phyloP scores from a whole-genome alignment of 2,113 vertebrate species.

The Crocuta crocuta region DNA sequence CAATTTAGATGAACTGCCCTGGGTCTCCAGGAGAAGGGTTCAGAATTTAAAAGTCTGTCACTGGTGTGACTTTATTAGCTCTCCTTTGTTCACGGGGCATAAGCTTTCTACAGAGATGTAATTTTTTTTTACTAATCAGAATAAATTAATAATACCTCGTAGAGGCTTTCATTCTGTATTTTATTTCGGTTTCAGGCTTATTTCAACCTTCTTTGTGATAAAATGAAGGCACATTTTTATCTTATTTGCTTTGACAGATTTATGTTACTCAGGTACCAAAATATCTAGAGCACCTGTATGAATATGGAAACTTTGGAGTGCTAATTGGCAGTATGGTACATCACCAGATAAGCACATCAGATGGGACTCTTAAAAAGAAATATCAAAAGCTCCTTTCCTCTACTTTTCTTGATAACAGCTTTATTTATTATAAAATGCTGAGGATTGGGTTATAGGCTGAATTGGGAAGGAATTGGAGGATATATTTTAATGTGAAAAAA shows the following conservation, averaged over 20 bases:
- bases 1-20: neutral
- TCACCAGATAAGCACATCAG: neutral
- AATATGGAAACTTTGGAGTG: conserved; percentile 33
- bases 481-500: neutral
- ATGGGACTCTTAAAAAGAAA: neutral
- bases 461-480: neutral
- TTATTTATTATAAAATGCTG: neutral
- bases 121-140: conserved; percentile 44
- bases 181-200: conserved; percentile 47
- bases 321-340: neutral
- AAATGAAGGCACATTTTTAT: conserved; percentile 1
- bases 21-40: neutral
- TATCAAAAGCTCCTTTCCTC: neutral
- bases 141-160: conserved; percentile 41
- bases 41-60: neutral
- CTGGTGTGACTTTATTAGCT: neutral
- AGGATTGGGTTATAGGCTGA: neutral
- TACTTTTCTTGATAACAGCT: conserved; percentile 21
- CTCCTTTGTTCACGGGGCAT: neutral
- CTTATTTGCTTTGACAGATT: conserved; percentile 7
- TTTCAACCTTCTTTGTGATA: conserved; percentile 24
- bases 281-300: neutral
- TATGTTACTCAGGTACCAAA: neutral
- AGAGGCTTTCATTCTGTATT: neutral
- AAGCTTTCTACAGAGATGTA: conserved; percentile 14